A percentile compares a stretch with the other conserved stretches of the same genome.
Evolutionary conservation across 2,797 vertebrate species (phyloP).

Genomic region (Acanthurus tractus): DNA sequence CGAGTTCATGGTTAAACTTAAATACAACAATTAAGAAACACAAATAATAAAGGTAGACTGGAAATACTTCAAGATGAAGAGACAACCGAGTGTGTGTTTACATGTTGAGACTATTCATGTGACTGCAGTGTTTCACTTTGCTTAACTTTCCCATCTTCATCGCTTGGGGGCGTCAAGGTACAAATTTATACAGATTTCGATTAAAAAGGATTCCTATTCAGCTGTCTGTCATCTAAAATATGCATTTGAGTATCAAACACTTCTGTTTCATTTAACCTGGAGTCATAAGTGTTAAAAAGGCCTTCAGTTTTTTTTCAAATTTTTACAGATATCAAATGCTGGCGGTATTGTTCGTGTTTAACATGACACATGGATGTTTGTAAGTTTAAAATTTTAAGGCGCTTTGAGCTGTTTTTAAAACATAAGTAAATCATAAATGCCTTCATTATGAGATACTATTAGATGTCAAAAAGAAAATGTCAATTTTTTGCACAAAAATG

Average conservation of each 20-base stretch:
- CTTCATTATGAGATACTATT: background rate
- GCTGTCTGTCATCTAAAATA: background rate
- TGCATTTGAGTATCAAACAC: background rate
- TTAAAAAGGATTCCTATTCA: background rate
- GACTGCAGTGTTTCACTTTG: background rate
- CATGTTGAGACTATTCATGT: background rate
- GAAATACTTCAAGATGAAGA: conserved; percentile 4
- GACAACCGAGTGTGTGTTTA: background rate
- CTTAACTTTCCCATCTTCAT: background rate
- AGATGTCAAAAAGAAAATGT: background rate
- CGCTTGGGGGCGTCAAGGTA: too few species aligned
- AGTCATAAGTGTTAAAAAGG: background rate
- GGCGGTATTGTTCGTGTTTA: background rate
- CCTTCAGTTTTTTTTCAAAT: background rate
- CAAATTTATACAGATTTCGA: background rate
- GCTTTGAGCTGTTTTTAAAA: background rate
- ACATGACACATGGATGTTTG: too few species aligned
- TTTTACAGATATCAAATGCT: background rate
- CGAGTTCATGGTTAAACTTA: background rate
- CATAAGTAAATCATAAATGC: background rate
- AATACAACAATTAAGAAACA: conserved; percentile 10
- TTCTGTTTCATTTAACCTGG: background rate
- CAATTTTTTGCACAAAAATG: background rate
- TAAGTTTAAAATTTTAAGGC: background rate
- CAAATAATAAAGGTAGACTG: background rate